Evolutionary conservation across 2,113 vertebrate genomes (phyloP), one percentile per base, ranked within the genome.

Genomic region (Leptosomus discolor): DNA sequence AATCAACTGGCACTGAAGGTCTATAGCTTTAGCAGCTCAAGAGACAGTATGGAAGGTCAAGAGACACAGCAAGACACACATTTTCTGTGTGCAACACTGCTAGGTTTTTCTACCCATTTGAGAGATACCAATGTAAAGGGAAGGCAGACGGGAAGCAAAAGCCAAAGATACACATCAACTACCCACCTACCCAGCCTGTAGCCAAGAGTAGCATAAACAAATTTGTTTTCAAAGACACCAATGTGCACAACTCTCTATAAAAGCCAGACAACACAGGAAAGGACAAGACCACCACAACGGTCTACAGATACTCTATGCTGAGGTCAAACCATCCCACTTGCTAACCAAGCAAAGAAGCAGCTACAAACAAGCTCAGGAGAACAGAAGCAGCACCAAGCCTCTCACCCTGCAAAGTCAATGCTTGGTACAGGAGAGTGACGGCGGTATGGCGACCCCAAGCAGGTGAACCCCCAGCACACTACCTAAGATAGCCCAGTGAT

Each of bases 211-310:
- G 22, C 1, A 1, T 37, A 68, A 69, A 0, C 37, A 22, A 53
- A 53, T 30, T 43, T 15, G 34, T 30, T 45, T n/a, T 20, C 15
- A 61, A 43, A 78, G 46, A 54, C 45, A 57, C 2, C 0, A 0
- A 43, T 0, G 0, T 12, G 20, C 76, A 53, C 37, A 29, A 41
- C 32, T 45, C 9, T 9, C 18, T 36, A 4, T n/a, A 51, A 0
- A 60, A 39, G 61, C 41, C 36, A 68, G 18, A 63, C 30, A 6
- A 77, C 20, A 27, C 1, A 22, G 9, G 11, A 46, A 1, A 20
- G 12, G 39, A 18, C 18, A 46, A 60, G 57, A 11, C 1, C 2
- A 45, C 64, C 50, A 51, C 1, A 0, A 37, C 0, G 0, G 20
- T 18, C 53, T 39, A 7, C 51, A 64, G 57, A 39, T n/a, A 45